Conservation (phyloP, 2,888 invertebrate genomes). For the Epicampocera succincta region DNA sequence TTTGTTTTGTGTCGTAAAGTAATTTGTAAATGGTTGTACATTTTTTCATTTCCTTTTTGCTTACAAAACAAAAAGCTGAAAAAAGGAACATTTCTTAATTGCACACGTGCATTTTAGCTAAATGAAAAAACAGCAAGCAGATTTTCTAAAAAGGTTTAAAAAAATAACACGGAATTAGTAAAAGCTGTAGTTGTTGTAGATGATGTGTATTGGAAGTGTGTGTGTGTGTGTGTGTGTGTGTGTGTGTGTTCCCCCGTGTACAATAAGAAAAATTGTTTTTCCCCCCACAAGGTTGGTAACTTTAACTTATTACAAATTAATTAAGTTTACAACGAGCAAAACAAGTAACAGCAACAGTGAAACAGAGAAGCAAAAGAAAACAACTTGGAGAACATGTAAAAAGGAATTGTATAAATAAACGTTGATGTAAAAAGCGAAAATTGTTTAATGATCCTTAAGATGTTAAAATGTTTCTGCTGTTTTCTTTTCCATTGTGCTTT, state of each 20-base stretch:
- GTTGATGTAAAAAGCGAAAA: conserved; percentile 36
- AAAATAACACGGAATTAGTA: conserved; percentile 32
- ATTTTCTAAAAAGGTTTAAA: conserved; percentile 14
- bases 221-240: background rate
- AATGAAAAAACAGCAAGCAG: conserved; percentile 29
- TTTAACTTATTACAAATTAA: conserved; percentile 62
- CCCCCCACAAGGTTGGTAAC: conserved; percentile 34
- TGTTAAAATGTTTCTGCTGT: conserved; percentile 46
- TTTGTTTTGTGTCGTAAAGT: conserved; percentile 56
- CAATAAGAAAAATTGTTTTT: conserved; percentile 43
- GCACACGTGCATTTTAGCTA: conserved; percentile 56
- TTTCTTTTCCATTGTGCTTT: conserved; percentile 4
- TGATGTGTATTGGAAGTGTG: background rate
- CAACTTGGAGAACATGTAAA: background rate
- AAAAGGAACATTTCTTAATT: conserved; percentile 51
- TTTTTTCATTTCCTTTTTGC: conserved; percentile 8
- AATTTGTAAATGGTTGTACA: conserved; percentile 64
- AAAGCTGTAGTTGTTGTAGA: conserved; percentile 15
- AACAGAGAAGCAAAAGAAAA: background rate
- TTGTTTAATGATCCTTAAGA: conserved; percentile 59
- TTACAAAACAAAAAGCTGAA: conserved; percentile 1
- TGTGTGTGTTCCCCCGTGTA: conserved; percentile 19
- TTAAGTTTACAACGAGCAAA: conserved; percentile 58
- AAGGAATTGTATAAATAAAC: conserved; percentile 19
- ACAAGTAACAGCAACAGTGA: conserved; percentile 14